Evolutionary conservation across 2,888 invertebrate genomes (phyloP).

Genomic region (Apamea sordens): DNA sequence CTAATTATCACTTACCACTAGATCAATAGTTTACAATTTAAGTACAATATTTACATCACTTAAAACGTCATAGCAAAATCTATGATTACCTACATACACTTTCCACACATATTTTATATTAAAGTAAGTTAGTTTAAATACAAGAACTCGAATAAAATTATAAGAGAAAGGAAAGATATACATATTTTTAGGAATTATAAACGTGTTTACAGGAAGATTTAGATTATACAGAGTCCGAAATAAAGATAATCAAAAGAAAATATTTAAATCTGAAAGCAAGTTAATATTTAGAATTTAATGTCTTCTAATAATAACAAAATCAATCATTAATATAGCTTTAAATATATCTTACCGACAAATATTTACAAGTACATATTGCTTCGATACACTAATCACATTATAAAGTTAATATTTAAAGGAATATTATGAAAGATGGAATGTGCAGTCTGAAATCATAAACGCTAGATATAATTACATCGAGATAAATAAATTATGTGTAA

Average conservation of each 20-base stretch:
- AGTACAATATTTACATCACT: slow-evolving; percentile 72
- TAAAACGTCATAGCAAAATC: slow-evolving; percentile 54
- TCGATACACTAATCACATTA: slow-evolving; percentile 64
- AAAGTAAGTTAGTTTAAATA: background rate
- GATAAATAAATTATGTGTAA: background rate
- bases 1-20: slow-evolving; percentile 38
- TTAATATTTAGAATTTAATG: slow-evolving; percentile 17
- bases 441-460: slow-evolving; percentile 7
- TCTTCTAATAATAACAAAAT: slow-evolving; percentile 17
- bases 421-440: slow-evolving; percentile 19
- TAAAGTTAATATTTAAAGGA: slow-evolving; percentile 27
- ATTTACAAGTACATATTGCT: slow-evolving; percentile 69
- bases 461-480: background rate
- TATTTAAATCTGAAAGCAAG: slow-evolving; percentile 4
- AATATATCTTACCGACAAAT: slow-evolving; percentile 47
- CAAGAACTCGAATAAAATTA: background rate
- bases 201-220: background rate
- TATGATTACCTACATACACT: slow-evolving; percentile 29
- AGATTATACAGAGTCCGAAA: background rate
- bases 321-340: slow-evolving; percentile 14
- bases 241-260: background rate
- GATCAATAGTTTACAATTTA: slow-evolving; percentile 56
- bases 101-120: slow-evolving; percentile 16
- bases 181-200: no score
- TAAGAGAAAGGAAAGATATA: background rate